phyloP scores from a whole-genome alignment of 2,888 invertebrate species.

The Sinelater perroti region DNA sequence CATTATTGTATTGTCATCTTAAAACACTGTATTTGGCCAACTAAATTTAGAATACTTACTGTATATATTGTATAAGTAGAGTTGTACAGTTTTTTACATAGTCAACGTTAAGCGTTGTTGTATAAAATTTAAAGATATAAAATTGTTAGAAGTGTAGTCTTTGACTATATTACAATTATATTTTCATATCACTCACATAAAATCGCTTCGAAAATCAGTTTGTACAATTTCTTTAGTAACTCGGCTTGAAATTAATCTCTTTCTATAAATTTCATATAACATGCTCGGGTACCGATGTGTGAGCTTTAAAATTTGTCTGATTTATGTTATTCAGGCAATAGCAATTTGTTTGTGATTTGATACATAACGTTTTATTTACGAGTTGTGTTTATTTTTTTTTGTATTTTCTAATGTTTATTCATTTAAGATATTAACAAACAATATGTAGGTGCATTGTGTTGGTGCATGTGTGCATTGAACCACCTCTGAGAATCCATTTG shows the following conservation, averaged over 20 bases:
- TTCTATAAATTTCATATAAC: no score
- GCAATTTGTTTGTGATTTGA: conserved; percentile 16
- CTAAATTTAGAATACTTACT: conserved; percentile 25
- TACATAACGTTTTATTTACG: conserved; percentile 1
- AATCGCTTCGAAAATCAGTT: conserved; percentile 13
- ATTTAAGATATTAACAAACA: conserved; percentile 2
- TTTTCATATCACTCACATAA: conserved; percentile 49
- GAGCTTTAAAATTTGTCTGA: conserved; percentile 16
- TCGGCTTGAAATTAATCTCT: conserved; percentile 8
- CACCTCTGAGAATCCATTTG: background rate
- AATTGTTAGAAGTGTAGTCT: conserved; percentile 50
- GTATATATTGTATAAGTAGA: conserved; percentile 39
- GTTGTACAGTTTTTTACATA: conserved; percentile 39
- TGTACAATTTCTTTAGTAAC: conserved; percentile 2
- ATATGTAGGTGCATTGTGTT: conserved; percentile 12
- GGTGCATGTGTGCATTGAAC: conserved; percentile 1
- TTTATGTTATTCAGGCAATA: conserved; percentile 6
- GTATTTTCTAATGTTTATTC: conserved; percentile 10
- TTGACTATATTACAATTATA: conserved; percentile 47
- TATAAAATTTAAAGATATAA: conserved; percentile 53
- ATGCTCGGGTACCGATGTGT: no score
- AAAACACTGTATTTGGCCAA: conserved; percentile 10
- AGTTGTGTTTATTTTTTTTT: background rate
- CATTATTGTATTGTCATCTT: conserved; percentile 6
- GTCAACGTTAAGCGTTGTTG: conserved; percentile 51